Conservation (phyloP, 2,113 vertebrate genomes). For the Erinaceus europaeus region DNA sequence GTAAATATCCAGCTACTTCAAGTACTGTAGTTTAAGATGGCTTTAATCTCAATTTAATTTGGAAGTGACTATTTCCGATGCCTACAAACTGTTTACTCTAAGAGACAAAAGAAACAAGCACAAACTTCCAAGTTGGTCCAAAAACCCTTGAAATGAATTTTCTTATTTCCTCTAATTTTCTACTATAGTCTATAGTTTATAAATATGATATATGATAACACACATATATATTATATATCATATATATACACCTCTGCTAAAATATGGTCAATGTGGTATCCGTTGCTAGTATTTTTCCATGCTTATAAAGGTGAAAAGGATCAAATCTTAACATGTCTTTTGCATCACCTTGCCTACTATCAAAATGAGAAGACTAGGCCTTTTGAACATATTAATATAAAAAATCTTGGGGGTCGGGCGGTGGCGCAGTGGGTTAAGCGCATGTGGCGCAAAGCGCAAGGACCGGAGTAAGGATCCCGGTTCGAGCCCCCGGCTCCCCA, state of each 20-base stretch:
- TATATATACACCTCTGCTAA: not conserved
- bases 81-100: not conserved
- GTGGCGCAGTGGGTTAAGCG: too few relatives aligned
- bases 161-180: not conserved
- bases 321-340: not conserved
- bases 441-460: too few relatives aligned
- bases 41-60: constrained; percentile 6
- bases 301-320: not conserved
- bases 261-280: not conserved
- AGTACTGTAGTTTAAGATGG: not conserved
- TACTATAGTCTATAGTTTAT: not conserved
- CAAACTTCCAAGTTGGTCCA: not conserved
- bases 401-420: too few relatives aligned
- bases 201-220: too few relatives aligned
- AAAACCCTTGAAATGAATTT: not conserved
- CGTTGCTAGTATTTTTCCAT: not conserved
- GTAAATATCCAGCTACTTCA: not conserved
- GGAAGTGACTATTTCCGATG: not conserved
- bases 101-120: not conserved
- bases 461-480: too few relatives aligned
- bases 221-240: too few relatives aligned
- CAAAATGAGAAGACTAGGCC: not conserved
- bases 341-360: not conserved
- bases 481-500: too few relatives aligned
- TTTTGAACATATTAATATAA: too few relatives aligned